Conservation (phyloP, 2,797 vertebrate species). For the Zalophus californianus region DNA sequence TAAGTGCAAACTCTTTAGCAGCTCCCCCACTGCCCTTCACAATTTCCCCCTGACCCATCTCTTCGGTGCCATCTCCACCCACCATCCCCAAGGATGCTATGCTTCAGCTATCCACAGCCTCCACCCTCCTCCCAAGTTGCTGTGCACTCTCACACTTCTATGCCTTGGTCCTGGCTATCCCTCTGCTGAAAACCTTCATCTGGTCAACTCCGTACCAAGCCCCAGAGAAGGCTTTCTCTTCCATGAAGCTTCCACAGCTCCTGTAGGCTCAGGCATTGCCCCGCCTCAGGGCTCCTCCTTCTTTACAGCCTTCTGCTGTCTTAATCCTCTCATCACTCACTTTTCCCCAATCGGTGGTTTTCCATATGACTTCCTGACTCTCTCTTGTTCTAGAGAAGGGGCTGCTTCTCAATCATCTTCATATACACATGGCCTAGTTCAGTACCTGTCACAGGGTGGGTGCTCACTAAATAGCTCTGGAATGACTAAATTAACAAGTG, state of each 20-base stretch:
- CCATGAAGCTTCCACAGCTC: background rate
- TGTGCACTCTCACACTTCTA: background rate
- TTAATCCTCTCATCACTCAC: background rate
- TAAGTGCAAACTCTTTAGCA: background rate
- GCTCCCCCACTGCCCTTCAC: background rate
- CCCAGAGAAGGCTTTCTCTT: background rate
- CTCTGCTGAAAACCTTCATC: background rate
- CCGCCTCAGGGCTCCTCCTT: background rate
- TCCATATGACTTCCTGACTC: background rate
- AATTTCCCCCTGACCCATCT: background rate
- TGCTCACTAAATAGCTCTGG: background rate
- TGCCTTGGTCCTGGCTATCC: background rate
- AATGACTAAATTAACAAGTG: background rate
- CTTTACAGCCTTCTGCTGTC: background rate
- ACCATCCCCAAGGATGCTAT: background rate
- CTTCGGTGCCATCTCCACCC: background rate
- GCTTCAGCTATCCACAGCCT: background rate
- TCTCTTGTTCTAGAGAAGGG: background rate
- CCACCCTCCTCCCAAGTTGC: background rate
- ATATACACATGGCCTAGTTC: too few relatives aligned
- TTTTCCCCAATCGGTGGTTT: background rate
- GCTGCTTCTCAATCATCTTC: background rate
- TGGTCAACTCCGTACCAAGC: background rate
- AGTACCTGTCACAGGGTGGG: background rate
- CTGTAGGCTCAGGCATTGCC: background rate